These are phyloP conservation scores for Drosophila putrida DNA, from an alignment of 2,888 invertebrate genomes.

Conservation along the genomic window DNA sequence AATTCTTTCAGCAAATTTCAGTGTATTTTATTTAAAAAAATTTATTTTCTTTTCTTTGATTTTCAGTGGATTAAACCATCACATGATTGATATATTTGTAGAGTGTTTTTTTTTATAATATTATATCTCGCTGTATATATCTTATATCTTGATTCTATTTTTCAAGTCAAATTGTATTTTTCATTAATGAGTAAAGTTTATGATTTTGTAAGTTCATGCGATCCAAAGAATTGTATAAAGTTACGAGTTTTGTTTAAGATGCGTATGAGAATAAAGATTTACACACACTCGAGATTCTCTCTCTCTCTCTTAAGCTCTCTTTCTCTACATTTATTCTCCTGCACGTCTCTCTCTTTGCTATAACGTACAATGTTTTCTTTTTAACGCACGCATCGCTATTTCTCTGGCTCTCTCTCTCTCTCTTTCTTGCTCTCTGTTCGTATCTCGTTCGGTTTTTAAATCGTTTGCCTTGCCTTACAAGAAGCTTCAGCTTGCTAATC, in stretches of 20 bases:
- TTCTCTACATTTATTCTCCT: background rate
- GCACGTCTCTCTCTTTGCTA: slow-evolving; percentile 11
- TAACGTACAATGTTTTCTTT: slow-evolving; percentile 6
- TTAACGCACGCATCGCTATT: slow-evolving; percentile 23
- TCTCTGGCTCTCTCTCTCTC: slow-evolving; percentile 15
- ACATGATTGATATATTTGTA: slow-evolving; percentile 1
- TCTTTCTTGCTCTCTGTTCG: slow-evolving; percentile 9
- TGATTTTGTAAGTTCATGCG: slow-evolving; percentile 8
- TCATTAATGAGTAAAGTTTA: background rate
- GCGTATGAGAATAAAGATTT: slow-evolving; percentile 16
- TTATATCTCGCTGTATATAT: slow-evolving; percentile 10
- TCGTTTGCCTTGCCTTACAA: slow-evolving; percentile 20
- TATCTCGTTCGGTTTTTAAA: slow-evolving; percentile 6
- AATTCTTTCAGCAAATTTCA: background rate
- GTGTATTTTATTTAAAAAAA: background rate
- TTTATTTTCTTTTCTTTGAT: slow-evolving; percentile 9
- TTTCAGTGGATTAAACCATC: slow-evolving; percentile 42
- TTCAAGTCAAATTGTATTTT: background rate
- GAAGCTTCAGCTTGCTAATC: slow-evolving; percentile 23
- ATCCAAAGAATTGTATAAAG: slow-evolving; percentile 9
- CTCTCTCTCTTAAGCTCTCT: background rate
- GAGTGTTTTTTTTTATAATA: slow-evolving; percentile 8
- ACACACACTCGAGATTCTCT: slow-evolving; percentile 9
- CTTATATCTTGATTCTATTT: background rate
- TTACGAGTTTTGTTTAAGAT: slow-evolving; percentile 8